These are phyloP conservation scores for Zaprionus obscuricornis DNA, from an alignment of 2,888 invertebrate species.

Conservation along the genomic window DNA sequence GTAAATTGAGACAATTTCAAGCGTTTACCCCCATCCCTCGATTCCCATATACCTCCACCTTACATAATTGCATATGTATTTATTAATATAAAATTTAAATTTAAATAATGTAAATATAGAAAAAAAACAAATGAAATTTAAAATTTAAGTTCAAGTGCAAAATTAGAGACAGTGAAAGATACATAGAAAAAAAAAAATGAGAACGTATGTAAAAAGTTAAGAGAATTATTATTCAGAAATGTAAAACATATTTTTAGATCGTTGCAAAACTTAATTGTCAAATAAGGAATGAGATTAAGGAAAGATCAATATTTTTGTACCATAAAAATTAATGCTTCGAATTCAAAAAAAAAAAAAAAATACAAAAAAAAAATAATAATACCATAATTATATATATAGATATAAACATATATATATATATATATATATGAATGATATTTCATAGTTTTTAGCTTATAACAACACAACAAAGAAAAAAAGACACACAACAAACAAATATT, in stretches of 20 bases:
- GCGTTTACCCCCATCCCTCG: no score
- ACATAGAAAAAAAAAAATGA: slow-evolving; percentile 15
- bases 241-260: slow-evolving; percentile 32
- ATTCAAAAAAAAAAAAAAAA: slow-evolving; percentile 25
- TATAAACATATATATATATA: slow-evolving; percentile 1
- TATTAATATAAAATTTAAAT: no score
- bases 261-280: slow-evolving; percentile 11
- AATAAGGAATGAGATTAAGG: slow-evolving; percentile 14
- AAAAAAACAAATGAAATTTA: slow-evolving; percentile 2
- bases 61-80: no score
- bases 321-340: slow-evolving; percentile 53
- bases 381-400: no score
- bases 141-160: slow-evolving; percentile 9
- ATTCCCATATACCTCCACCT: no score
- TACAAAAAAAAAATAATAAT: slow-evolving; percentile 4
- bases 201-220: slow-evolving; percentile 40
- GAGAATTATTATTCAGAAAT: slow-evolving; percentile 22
- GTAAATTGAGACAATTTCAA: no score
- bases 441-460: slow-evolving; percentile 3
- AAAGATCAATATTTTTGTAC: slow-evolving; percentile 58
- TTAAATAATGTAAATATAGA: slow-evolving; percentile 30
- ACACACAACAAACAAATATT: slow-evolving; percentile 14
- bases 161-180: no score
- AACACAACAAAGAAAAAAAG: no score
- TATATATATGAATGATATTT: slow-evolving; percentile 18